These are phyloP conservation scores for Pseudococcus jackbeardsleyi DNA, from an alignment of 2,888 invertebrate genomes.

Conservation along the genomic window DNA sequence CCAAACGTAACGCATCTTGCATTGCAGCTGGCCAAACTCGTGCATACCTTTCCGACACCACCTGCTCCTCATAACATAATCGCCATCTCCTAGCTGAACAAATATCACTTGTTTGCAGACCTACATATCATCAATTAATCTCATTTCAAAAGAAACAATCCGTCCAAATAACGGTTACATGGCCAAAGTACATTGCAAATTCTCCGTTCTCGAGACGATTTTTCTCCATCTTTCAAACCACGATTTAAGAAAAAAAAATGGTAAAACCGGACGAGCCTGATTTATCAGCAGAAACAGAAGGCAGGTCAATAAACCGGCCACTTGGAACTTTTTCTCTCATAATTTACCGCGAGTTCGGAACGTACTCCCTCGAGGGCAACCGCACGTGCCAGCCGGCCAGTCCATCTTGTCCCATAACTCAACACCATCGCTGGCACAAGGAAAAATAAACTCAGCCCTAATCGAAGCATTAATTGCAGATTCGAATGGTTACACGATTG, in stretches of 20 bases:
- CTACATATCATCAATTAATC: neutral
- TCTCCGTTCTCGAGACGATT: neutral
- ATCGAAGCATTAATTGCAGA: neutral
- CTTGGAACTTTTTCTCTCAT: constrained; percentile 1
- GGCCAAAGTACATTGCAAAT: neutral
- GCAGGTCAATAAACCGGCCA: constrained; percentile 9
- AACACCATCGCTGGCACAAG: neutral
- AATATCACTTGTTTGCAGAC: neutral
- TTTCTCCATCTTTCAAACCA: neutral
- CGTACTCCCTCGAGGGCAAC: neutral
- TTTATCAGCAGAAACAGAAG: neutral
- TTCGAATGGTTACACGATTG: constrained; percentile 22
- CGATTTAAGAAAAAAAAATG: neutral
- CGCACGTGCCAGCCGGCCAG: constrained; percentile 1
- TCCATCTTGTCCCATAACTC: neutral
- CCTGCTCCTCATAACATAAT: neutral
- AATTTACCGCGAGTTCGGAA: neutral
- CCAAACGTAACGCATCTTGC: neutral
- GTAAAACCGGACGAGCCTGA: constrained; percentile 23
- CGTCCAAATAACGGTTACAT: neutral
- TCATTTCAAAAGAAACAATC: neutral
- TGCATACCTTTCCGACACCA: neutral
- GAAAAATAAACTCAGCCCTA: neutral
- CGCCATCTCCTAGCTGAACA: neutral
- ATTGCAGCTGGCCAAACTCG: constrained; percentile 32